Percentiles rank a stretch among this genome's conserved stretches.
phyloP scores from a whole-genome alignment of 2,797 vertebrate species.

The Sebastes taczanowskii region DNA sequence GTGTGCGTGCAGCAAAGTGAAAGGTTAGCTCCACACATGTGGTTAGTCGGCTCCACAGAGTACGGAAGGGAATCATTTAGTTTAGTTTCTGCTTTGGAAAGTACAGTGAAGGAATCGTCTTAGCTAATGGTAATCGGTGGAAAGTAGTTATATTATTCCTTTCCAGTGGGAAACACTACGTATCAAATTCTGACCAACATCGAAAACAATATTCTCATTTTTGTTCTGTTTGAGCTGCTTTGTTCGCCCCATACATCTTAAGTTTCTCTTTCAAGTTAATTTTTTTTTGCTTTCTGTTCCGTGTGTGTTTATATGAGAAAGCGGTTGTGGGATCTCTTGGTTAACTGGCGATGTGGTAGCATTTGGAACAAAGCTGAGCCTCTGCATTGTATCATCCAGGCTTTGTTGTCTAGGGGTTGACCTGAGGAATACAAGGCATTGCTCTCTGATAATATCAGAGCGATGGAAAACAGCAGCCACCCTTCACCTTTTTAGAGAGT shows the following conservation, averaged over 20 bases:
- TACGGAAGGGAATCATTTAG: background rate
- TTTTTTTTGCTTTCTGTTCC: background rate
- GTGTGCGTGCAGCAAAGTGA: background rate
- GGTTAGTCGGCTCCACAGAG: constrained; percentile 6
- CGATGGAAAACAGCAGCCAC: constrained; percentile 41
- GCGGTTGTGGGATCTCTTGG: background rate
- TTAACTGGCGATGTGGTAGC: constrained; percentile 3
- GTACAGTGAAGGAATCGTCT: constrained; percentile 13
- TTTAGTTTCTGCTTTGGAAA: constrained; percentile 29
- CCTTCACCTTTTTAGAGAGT: constrained; percentile 63
- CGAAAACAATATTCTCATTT: background rate
- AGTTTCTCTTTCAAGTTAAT: background rate
- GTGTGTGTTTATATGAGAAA: background rate
- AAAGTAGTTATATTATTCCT: constrained; percentile 11
- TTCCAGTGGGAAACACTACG: background rate
- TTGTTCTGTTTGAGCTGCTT: constrained; percentile 1
- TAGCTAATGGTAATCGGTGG: constrained; percentile 1
- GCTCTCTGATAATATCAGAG: constrained; percentile 35
- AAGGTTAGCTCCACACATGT: constrained; percentile 18
- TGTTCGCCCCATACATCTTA: background rate
- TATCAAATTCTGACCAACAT: constrained; percentile 19
- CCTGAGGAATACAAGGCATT: constrained; percentile 6
- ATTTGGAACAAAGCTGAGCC: constrained; percentile 12
- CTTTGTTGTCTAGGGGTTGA: constrained; percentile 23
- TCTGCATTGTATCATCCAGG: constrained; percentile 9